Evolutionary conservation across 2,888 invertebrate species (phyloP), one percentile per base, ranked within the genome.

Genomic region (Mythimna vitellina): DNA sequence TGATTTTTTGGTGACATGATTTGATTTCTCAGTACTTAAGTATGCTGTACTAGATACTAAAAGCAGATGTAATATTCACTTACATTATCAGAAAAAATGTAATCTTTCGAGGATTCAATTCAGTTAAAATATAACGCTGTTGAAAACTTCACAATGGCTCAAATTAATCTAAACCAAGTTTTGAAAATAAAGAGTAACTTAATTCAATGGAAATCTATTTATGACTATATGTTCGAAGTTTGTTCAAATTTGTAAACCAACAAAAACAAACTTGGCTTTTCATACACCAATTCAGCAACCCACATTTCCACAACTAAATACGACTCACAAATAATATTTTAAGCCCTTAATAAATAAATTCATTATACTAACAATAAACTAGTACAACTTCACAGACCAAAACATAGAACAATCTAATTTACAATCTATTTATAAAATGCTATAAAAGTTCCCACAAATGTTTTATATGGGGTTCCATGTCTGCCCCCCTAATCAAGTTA

Each of bases 401-500:
- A 63, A 74, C 25, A 71, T 49, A 60, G 35, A 66, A 66, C 38
- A 56, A 49, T 56, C 42, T 58, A 53, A 54, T 69, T 62, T 56
- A 51, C 20, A 54, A 65, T 32, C 49, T 75, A 77, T 70, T 71
- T 71, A 74, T 80, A 79, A 82, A 86, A 76, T 75, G 69, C 77
- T 84, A 81, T 71, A 80, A 84, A 85, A 81, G 71, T 66, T 70
- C 82, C 82, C 82, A 85, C 85, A 78, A 89, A 89, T 88, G 94
- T 93, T 95, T 95, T 92, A 95, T 95, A 61, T 92, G 93, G 7
- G 92, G 89, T 49, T 96, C 96, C 0, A 96, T 84, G 62, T 96
- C 95, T 0, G 95, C 96, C n/a, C n/a, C n/a, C n/a, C n/a, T n/a
- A n/a, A n/a, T n/a, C n/a, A n/a, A n/a, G n/a, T n/a, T n/a, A n/a